A percentile compares a stretch with the other conserved stretches of the same genome.
Conservation (phyloP, 1,140 invertebrate species). For the Chironomus tepperi region DNA sequence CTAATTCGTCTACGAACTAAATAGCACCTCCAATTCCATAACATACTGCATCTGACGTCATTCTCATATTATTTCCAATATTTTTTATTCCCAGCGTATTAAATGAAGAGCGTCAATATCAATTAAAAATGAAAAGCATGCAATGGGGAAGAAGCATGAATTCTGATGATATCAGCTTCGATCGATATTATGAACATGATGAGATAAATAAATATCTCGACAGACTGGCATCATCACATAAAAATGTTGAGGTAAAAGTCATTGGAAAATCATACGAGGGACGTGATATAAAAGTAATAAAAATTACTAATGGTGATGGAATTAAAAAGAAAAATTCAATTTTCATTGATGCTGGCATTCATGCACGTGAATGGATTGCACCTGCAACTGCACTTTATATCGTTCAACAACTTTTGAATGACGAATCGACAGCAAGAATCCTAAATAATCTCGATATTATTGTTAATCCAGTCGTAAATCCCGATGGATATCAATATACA, state of each 20-base stretch:
- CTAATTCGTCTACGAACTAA: too few relatives aligned
- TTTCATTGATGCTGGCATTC: conserved; percentile 47
- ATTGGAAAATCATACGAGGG: conserved; percentile 43
- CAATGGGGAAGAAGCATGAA: neutral
- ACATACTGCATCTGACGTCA: too few relatives aligned
- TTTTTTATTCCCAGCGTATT: neutral
- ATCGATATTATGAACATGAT: conserved; percentile 29
- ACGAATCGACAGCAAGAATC: conserved; percentile 39
- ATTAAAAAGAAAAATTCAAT: conserved; percentile 35
- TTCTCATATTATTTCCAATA: neutral
- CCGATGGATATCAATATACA: conserved; percentile 42
- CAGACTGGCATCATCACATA: conserved; percentile 38
- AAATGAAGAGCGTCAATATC: conserved; percentile 1
- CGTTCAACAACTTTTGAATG: conserved; percentile 50
- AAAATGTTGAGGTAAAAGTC: conserved; percentile 38
- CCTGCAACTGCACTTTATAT: conserved; percentile 54
- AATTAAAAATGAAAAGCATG: neutral
- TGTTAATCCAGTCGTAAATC: conserved; percentile 48
- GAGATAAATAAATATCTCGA: conserved; percentile 47
- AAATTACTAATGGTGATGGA: conserved; percentile 42
- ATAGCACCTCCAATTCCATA: too few relatives aligned
- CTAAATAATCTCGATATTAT: conserved; percentile 48
- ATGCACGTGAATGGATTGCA: conserved; percentile 65
- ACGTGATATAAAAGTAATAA: conserved; percentile 44
- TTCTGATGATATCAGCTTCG: neutral